Evolutionary conservation across 2,113 vertebrate species (phyloP).

Genomic region (Eulacestoma nigropectus): DNA sequence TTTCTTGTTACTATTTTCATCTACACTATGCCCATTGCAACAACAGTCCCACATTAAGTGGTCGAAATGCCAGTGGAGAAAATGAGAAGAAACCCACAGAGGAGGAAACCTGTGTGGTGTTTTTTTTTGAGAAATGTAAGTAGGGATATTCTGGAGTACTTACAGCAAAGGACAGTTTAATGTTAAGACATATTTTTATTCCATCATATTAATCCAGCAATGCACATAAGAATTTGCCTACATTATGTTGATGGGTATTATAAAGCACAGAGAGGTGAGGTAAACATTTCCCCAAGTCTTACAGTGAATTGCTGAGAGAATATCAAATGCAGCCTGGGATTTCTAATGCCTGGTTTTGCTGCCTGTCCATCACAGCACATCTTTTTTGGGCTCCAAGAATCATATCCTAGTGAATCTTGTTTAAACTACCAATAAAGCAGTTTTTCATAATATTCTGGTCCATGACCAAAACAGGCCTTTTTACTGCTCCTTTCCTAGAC

Average conservation of each 20-base stretch:
- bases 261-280: background rate
- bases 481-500: background rate
- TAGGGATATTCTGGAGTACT: background rate
- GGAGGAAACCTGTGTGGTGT: background rate
- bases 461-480: background rate
- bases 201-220: background rate
- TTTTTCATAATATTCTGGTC: background rate
- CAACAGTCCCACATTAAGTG: background rate
- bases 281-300: background rate
- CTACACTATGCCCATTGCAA: background rate
- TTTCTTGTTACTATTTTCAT: background rate
- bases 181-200: background rate
- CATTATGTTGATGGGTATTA: background rate
- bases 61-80: background rate
- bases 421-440: background rate
- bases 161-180: background rate
- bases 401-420: background rate
- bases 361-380: background rate
- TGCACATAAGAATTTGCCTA: background rate
- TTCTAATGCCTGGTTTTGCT: background rate
- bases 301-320: background rate
- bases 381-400: background rate
- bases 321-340: background rate
- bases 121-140: background rate
- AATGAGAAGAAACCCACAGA: background rate